phyloP scores from a whole-genome alignment of 2,113 vertebrate species.

The Apaloderma vittatum region DNA sequence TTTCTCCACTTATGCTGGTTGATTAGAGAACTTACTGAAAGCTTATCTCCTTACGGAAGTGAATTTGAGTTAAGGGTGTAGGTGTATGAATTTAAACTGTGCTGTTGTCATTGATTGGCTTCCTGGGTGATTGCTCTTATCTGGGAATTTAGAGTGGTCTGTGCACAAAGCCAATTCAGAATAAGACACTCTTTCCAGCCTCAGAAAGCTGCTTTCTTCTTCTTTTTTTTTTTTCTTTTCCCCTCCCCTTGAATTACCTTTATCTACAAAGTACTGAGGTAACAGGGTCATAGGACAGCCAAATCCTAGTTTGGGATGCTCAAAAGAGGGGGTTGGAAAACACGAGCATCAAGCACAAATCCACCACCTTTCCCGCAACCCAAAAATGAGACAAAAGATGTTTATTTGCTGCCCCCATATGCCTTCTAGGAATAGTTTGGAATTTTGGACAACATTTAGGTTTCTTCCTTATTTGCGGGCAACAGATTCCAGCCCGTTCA shows the following conservation, averaged over 20 bases:
- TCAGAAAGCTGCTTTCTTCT: neutral
- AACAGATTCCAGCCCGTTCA: neutral
- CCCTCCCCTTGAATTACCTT: neutral
- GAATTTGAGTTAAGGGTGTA: constrained; percentile 49
- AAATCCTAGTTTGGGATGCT: neutral
- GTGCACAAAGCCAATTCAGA: neutral
- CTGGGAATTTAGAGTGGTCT: neutral
- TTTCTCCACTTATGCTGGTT: neutral
- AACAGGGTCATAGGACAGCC: neutral
- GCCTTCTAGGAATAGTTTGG: neutral
- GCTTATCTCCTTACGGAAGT: constrained; percentile 40
- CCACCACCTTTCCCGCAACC: neutral
- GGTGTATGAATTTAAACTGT: neutral
- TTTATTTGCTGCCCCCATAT: neutral
- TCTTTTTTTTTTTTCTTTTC: neutral
- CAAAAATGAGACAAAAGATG: neutral
- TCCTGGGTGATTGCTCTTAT: neutral
- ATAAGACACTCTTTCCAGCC: neutral
- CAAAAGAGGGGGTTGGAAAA: neutral
- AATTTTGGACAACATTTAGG: neutral
- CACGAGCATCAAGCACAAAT: neutral
- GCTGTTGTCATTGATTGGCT: neutral
- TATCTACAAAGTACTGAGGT: neutral
- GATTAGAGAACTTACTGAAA: constrained; percentile 11
- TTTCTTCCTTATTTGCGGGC: neutral